A percentile compares a stretch with the other conserved stretches of the same genome.
Conservation (phyloP, 2,113 vertebrate genomes). For the Eurystomus gularis region DNA sequence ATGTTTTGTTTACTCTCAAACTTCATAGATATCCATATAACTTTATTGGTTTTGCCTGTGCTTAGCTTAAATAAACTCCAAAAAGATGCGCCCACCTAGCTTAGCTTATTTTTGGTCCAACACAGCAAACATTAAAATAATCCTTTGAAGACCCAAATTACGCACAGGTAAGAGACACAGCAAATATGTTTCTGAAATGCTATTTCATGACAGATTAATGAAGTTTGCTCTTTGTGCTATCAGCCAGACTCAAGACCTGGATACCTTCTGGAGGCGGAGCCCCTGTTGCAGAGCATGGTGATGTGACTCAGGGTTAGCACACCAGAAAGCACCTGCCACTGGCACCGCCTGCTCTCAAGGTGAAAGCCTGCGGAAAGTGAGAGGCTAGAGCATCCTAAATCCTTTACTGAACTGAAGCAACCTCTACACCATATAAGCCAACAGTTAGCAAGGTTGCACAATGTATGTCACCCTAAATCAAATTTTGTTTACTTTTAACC, state of each 20-base stretch:
- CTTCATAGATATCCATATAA: not conserved
- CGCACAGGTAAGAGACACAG: not conserved
- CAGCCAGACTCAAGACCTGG: not conserved
- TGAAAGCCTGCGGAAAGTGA: not conserved
- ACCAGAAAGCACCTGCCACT: not conserved
- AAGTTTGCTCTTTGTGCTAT: not conserved
- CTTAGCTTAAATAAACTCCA: not conserved
- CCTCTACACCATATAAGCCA: fast-evolving
- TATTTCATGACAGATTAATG: not conserved
- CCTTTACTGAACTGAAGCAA: not conserved
- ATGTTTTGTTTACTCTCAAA: not conserved
- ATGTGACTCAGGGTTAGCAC: not conserved
- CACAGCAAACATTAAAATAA: not conserved
- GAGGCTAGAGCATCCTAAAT: not conserved
- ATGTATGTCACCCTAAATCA: not conserved
- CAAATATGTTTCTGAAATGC: not conserved
- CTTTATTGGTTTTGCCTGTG: not conserved
- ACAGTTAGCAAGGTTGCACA: not conserved
- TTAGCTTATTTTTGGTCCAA: not conserved
- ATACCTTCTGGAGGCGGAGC: not conserved
- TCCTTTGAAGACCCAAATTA: not conserved
- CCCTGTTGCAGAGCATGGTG: fast-evolving
- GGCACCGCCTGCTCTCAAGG: fast-evolving
- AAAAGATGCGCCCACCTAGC: not conserved
- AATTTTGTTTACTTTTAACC: not conserved